Conservation (phyloP, 2,797 vertebrate species). For the Periophthalmus magnuspinnatus region DNA sequence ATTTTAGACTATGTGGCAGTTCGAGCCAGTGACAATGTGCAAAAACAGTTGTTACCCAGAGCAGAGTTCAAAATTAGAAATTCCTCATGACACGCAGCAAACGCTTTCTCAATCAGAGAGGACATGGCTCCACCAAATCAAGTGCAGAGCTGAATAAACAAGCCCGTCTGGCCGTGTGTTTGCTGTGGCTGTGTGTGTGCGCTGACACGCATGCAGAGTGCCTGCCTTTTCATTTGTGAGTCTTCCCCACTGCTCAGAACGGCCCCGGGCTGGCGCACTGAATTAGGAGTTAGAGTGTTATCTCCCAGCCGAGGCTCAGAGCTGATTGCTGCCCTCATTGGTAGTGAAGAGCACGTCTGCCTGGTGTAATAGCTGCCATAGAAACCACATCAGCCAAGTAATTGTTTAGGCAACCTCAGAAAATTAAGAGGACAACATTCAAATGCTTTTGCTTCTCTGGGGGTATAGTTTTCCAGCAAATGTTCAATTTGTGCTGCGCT, state of each 20-base stretch:
- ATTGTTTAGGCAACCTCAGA: constrained; percentile 75
- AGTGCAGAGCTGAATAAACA: constrained; percentile 61
- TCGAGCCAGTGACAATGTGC: constrained; percentile 3
- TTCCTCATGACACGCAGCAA: constrained; percentile 43
- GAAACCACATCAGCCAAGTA: constrained; percentile 74
- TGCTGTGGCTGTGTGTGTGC: constrained; percentile 45
- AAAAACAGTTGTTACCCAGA: constrained; percentile 23
- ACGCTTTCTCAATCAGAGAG: constrained; percentile 54
- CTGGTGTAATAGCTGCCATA: constrained; percentile 74
- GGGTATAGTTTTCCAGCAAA: constrained; percentile 44
- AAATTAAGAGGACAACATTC: constrained; percentile 71
- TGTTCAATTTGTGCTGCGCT: constrained; percentile 45
- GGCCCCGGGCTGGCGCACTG: constrained; percentile 65
- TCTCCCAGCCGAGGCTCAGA: constrained; percentile 63
- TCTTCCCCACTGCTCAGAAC: constrained; percentile 57
- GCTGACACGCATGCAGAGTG: constrained; percentile 59
- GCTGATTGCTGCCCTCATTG: constrained; percentile 75
- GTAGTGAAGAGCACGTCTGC: constrained; percentile 68
- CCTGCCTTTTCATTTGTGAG: constrained; percentile 64
- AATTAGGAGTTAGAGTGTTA: constrained; percentile 75
- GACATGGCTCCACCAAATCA: constrained; percentile 52
- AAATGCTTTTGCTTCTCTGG: constrained; percentile 55
- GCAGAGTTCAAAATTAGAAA: constrained; percentile 43
- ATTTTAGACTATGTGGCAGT: background rate
- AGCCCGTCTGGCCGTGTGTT: constrained; percentile 51